These are phyloP conservation scores for Caenorhabditis virilis DNA, from an alignment of 2,888 invertebrate species.

Conservation along the genomic window DNA sequence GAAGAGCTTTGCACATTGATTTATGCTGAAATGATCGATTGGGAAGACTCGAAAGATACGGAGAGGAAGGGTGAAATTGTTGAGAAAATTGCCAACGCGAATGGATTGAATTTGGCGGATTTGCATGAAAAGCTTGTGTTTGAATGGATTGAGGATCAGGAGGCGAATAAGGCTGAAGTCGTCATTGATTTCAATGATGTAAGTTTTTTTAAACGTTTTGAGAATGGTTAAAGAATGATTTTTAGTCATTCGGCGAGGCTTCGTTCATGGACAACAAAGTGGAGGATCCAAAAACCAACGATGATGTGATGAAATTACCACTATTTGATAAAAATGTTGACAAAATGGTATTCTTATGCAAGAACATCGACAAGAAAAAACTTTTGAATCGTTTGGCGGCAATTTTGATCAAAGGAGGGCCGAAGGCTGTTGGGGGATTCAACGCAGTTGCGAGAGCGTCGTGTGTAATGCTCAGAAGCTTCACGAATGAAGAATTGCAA, in stretches of 20 bases:
- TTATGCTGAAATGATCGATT: slow-evolving; percentile 46
- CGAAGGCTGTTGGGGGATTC: slow-evolving; percentile 27
- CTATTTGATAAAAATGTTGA: slow-evolving; percentile 22
- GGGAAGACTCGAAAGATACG: slow-evolving; percentile 43
- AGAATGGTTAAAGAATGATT: not conserved
- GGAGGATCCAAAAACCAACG: slow-evolving; percentile 8
- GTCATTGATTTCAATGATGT: slow-evolving; percentile 40
- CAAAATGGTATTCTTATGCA: slow-evolving; percentile 21
- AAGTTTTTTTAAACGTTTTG: no score
- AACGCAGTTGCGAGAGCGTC: slow-evolving; percentile 37
- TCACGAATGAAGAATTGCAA: slow-evolving; percentile 29
- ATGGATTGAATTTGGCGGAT: slow-evolving; percentile 12
- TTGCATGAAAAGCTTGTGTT: slow-evolving; percentile 29
- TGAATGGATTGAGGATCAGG: slow-evolving; percentile 21
- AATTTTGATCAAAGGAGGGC: slow-evolving; percentile 22
- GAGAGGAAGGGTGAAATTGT: slow-evolving; percentile 30
- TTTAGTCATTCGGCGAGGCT: slow-evolving; percentile 26
- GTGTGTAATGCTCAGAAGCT: slow-evolving; percentile 33
- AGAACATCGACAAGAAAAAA: slow-evolving; percentile 10
- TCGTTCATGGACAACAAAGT: slow-evolving; percentile 19
- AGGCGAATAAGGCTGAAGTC: not conserved
- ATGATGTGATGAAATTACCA: slow-evolving; percentile 21
- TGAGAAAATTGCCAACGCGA: slow-evolving; percentile 21
- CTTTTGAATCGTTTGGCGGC: slow-evolving; percentile 8
- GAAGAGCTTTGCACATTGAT: slow-evolving; percentile 44